Evolutionary conservation across 2,113 vertebrate genomes (phyloP), one percentile per base, ranked within the genome.

Genomic region (Laterallus jamaicensis): DNA sequence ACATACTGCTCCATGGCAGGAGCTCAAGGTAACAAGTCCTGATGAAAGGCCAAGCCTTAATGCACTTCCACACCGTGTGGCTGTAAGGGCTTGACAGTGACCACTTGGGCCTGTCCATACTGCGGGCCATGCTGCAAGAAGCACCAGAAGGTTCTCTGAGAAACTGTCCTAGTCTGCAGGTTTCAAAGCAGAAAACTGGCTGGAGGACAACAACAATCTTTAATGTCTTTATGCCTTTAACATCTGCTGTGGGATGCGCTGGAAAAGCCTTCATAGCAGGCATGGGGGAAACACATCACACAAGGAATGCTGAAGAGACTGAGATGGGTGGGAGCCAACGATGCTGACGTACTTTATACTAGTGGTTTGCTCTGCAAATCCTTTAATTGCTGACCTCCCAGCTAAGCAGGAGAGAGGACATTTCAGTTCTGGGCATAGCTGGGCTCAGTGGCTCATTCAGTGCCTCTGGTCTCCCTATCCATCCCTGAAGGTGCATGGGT

Each of bases 61-160:
- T 6, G 55, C 56, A 21, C 15, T 70, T 84, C 55, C 69, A 60
- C 19, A 11, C 19, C 29, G 11, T 18, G 59, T 19, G 64, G 56
- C 26, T 9, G 1, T 10, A 24, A 0, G 0, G 73, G 37, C 32
- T 26, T 25, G 31, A 32, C 0, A 15, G 50, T 26, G 42, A 20
- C 50, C 69, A 70, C 16, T 44, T 60, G 29, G n/a, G n/a, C 19
- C 37, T 44, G 86, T 76, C 60, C 56, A 58, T 1, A 21, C 16
- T 1, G 0, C 22, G 26, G 31, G 13, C 52, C 29, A 15, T 0
- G 0, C 37, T 44, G n/a, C 77, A 86, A 18, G n/a, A 15, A 92
- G n/a, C 62, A 71, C n/a, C 62, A 68, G 40, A 67, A 25, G 9
- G 7, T 63, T 6, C 64, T 56, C 3, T 71, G 49, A 39, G 37